A percentile compares a stretch with the other conserved stretches of the same genome.
phyloP scores from a whole-genome alignment of 1,140 invertebrate species.

The Drosophila athabasca region DNA sequence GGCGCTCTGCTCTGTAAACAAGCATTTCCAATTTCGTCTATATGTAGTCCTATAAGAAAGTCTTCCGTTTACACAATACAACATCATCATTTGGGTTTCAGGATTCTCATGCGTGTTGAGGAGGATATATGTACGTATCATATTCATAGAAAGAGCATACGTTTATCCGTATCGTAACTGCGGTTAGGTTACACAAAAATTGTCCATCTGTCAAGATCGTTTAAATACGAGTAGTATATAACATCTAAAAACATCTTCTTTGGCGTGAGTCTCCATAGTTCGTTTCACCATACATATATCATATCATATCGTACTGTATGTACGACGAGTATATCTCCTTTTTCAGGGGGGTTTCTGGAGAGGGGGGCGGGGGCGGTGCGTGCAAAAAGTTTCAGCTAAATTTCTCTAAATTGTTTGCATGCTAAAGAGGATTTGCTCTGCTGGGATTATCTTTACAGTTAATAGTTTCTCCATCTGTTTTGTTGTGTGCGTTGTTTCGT shows the following conservation, averaged over 20 bases:
- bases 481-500: conserved; percentile 45
- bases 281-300: conserved; percentile 5
- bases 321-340: conserved; percentile 13
- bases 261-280: conserved; percentile 44
- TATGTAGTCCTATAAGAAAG: conserved; percentile 41
- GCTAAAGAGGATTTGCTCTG: conserved; percentile 42
- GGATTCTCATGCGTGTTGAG: conserved; percentile 42
- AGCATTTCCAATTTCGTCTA: conserved; percentile 30
- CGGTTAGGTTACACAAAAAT: conserved; percentile 66
- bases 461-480: conserved; percentile 28
- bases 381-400: conserved; percentile 76
- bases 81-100: conserved; percentile 50
- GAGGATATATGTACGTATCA: conserved; percentile 18
- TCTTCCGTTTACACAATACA: conserved; percentile 69
- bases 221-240: conserved; percentile 60
- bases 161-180: conserved; percentile 12
- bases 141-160: conserved; percentile 12
- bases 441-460: conserved; percentile 35
- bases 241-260: conserved; percentile 66
- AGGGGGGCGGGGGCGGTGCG: conserved; percentile 21
- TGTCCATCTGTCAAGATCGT: conserved; percentile 50
- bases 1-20: conserved; percentile 46
- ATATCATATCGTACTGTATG: conserved; percentile 26
- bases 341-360: conserved; percentile 1
- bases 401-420: conserved; percentile 72